phyloP scores from a whole-genome alignment of 2,797 vertebrate species.

The Petrocephalus sullivani region DNA sequence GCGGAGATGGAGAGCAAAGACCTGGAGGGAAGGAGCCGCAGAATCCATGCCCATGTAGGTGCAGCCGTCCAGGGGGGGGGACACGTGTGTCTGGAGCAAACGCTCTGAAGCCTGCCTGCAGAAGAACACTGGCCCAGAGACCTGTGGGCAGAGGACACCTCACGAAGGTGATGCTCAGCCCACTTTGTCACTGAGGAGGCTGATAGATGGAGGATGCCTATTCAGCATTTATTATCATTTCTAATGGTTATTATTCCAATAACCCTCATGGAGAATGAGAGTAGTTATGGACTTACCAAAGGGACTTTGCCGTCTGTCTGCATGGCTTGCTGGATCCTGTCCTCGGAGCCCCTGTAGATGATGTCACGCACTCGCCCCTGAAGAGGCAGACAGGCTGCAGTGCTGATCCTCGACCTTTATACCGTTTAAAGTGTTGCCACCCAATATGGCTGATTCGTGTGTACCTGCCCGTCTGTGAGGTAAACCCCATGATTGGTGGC shows the following conservation, averaged over 20 bases:
- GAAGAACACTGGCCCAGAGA: conserved; percentile 87
- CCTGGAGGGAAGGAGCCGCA: conserved; percentile 83
- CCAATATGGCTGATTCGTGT: not conserved
- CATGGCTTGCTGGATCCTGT: conserved; percentile 63
- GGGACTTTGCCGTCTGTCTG: conserved; percentile 74
- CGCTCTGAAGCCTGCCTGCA: conserved; percentile 74
- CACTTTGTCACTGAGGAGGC: not conserved
- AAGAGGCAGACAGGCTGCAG: not conserved
- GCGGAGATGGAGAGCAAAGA: conserved; percentile 36
- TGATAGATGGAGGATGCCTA: not conserved
- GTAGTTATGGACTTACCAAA: conserved; percentile 58
- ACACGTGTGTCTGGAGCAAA: conserved; percentile 80
- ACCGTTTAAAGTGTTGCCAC: not conserved
- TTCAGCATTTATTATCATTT: not conserved
- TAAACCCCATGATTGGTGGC: conserved; percentile 83
- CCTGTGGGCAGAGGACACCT: conserved; percentile 56
- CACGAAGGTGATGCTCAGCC: not conserved
- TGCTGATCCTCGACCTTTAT: not conserved
- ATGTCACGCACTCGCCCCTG: conserved; percentile 77
- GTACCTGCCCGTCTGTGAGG: conserved; percentile 68
- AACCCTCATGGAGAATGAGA: not conserved
- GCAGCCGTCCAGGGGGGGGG: conserved; percentile 82
- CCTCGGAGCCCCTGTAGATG: conserved; percentile 70
- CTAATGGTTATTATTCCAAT: not conserved
- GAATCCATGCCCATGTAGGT: conserved; percentile 94